Evolutionary conservation across 1,140 invertebrate species (phyloP).

Genomic region (Drosophila bipectinata): DNA sequence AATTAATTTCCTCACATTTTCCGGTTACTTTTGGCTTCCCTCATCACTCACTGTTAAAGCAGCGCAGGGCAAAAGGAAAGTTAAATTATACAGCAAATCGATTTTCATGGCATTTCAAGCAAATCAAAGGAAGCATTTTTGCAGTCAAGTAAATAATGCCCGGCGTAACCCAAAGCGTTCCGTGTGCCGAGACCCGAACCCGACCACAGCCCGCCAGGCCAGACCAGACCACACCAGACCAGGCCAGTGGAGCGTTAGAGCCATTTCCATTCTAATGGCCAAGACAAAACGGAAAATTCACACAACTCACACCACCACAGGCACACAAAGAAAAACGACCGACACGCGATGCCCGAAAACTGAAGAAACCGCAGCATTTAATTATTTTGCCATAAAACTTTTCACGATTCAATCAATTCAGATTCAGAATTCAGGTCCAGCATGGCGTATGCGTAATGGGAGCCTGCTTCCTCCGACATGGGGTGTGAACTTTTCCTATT

Average conservation of each 20-base stretch:
- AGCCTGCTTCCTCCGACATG: conserved; percentile 6
- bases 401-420: conserved; percentile 76
- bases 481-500: conserved; percentile 23
- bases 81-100: conserved; percentile 67
- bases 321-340: conserved; percentile 9
- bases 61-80: conserved; percentile 21
- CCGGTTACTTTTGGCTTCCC: conserved; percentile 31
- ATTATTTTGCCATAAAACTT: conserved; percentile 71
- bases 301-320: background rate
- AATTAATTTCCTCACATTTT: conserved; percentile 58
- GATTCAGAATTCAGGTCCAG: conserved; percentile 20
- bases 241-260: conserved; percentile 35
- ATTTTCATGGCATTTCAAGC: conserved; percentile 59
- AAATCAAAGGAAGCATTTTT: conserved; percentile 56
- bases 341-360: conserved; percentile 58
- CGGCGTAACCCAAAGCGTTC: conserved; percentile 37
- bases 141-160: conserved; percentile 40
- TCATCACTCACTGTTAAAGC: conserved; percentile 30
- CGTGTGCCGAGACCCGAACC: conserved; percentile 17
- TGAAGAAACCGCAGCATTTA: conserved; percentile 61
- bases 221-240: conserved; percentile 18
- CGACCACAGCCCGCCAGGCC: conserved; percentile 33
- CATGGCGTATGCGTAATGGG: conserved; percentile 56
- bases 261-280: conserved; percentile 61
- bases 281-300: conserved; percentile 23